Evolutionary conservation across 2,888 invertebrate species (phyloP).

Genomic region (Scotopteryx bipunctaria): DNA sequence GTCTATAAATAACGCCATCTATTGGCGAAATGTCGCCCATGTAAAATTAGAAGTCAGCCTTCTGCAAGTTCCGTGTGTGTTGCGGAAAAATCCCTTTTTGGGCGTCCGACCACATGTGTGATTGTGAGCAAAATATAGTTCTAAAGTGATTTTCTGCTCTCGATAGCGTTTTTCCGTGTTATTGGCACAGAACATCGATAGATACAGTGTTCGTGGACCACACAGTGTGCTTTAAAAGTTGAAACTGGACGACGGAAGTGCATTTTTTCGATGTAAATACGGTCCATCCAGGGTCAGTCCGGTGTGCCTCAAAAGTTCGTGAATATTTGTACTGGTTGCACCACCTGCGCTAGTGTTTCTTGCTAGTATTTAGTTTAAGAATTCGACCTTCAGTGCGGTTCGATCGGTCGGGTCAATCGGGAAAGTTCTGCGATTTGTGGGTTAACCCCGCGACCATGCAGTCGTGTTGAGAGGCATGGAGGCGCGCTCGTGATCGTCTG

Average conservation of each 20-base stretch:
- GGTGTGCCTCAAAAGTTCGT: slow-evolving; percentile 73
- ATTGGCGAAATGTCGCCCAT: slow-evolving; percentile 63
- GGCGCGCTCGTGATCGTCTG: slow-evolving; percentile 83
- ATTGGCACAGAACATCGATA: slow-evolving; percentile 59
- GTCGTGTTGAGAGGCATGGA: slow-evolving; percentile 79
- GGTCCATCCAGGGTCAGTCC: slow-evolving; percentile 77
- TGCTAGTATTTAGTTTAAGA: slow-evolving; percentile 55
- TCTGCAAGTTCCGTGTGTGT: slow-evolving; percentile 82
- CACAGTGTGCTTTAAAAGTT: slow-evolving; percentile 67
- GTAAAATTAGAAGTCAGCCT: slow-evolving; percentile 82
- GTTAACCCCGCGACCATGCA: slow-evolving; percentile 77
- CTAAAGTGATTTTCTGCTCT: slow-evolving; percentile 70
- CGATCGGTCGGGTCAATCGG: slow-evolving; percentile 60
- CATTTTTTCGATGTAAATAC: slow-evolving; percentile 82
- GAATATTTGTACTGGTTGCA: slow-evolving; percentile 62
- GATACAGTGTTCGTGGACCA: slow-evolving; percentile 64
- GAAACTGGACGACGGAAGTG: slow-evolving; percentile 76
- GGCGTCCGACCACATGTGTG: slow-evolving; percentile 88
- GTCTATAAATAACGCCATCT: slow-evolving; percentile 70
- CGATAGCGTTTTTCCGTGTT: slow-evolving; percentile 62
- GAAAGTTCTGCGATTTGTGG: slow-evolving; percentile 63
- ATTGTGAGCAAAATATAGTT: slow-evolving; percentile 81
- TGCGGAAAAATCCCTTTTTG: slow-evolving; percentile 86
- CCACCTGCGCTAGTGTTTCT: slow-evolving; percentile 51
- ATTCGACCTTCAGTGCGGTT: slow-evolving; percentile 66